Conservation (phyloP, 2,113 vertebrate genomes). For the Pycnonotus jocosus region DNA sequence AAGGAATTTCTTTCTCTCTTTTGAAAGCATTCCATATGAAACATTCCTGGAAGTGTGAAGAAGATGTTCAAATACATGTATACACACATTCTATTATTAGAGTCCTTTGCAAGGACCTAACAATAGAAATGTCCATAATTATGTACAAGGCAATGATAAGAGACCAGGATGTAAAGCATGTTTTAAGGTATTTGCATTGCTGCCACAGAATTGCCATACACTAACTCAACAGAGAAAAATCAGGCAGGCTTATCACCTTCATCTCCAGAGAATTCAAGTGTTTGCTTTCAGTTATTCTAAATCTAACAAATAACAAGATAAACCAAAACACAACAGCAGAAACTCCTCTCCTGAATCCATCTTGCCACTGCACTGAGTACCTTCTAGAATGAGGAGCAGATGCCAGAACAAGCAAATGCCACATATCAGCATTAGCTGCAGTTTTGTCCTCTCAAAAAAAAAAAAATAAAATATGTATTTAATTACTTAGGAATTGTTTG, state of each 20-base stretch:
- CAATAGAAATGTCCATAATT: background rate
- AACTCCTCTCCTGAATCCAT: background rate
- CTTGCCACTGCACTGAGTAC: background rate
- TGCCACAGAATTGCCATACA: background rate
- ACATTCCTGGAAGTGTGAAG: background rate
- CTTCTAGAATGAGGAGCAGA: background rate
- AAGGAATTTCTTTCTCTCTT: background rate
- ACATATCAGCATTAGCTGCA: background rate
- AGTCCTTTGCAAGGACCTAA: background rate
- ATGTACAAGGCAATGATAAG: background rate
- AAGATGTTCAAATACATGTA: background rate
- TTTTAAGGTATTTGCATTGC: background rate
- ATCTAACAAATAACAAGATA: background rate
- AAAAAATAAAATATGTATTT: background rate
- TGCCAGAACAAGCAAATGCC: background rate
- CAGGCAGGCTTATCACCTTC: background rate
- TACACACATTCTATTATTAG: background rate
- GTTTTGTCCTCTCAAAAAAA: background rate
- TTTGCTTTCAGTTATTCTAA: background rate
- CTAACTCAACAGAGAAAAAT: background rate
- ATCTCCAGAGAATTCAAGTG: background rate
- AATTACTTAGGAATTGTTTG: background rate
- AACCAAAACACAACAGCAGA: background rate
- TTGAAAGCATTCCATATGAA: background rate
- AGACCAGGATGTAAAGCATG: background rate